These are phyloP conservation scores for Lypha dubia DNA, from an alignment of 2,888 invertebrate species.

Conservation along the genomic window DNA sequence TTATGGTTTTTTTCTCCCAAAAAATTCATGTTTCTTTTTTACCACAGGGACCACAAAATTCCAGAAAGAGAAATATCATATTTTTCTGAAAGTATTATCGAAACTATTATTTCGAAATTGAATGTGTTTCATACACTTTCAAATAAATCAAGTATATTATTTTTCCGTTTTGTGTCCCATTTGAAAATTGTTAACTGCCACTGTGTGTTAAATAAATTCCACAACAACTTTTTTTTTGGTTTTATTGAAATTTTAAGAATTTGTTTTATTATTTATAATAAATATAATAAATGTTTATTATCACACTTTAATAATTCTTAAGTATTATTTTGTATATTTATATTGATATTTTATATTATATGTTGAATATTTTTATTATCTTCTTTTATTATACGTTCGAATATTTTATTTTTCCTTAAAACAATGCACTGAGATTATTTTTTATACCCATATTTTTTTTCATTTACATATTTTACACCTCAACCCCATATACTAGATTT, in stretches of 20 bases:
- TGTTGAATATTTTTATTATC: conserved; percentile 60
- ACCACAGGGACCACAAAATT: conserved; percentile 19
- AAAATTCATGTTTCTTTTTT: not conserved
- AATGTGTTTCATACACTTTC: conserved; percentile 1
- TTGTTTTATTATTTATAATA: conserved; percentile 28
- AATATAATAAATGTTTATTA: conserved; percentile 8
- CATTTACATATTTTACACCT: conserved; percentile 59
- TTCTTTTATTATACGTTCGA: not conserved
- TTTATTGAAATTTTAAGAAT: conserved; percentile 6
- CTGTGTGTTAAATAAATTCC: conserved; percentile 24
- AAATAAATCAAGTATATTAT: not conserved
- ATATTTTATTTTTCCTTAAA: conserved; percentile 35
- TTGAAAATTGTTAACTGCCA: conserved; percentile 20
- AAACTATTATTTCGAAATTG: not conserved
- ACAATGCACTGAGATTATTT: conserved; percentile 71
- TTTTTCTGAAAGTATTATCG: conserved; percentile 9
- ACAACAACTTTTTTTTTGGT: conserved; percentile 4
- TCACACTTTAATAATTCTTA: conserved; percentile 30
- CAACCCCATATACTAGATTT: conserved; percentile 51
- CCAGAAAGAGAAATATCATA: not conserved
- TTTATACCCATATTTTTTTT: conserved; percentile 48
- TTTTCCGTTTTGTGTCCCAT: not conserved
- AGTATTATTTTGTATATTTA: conserved; percentile 55
- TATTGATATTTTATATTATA: no score
- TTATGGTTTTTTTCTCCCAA: no score